Evolutionary conservation across 2,113 vertebrate species (phyloP).

Genomic region (Camarhynchus parvulus): DNA sequence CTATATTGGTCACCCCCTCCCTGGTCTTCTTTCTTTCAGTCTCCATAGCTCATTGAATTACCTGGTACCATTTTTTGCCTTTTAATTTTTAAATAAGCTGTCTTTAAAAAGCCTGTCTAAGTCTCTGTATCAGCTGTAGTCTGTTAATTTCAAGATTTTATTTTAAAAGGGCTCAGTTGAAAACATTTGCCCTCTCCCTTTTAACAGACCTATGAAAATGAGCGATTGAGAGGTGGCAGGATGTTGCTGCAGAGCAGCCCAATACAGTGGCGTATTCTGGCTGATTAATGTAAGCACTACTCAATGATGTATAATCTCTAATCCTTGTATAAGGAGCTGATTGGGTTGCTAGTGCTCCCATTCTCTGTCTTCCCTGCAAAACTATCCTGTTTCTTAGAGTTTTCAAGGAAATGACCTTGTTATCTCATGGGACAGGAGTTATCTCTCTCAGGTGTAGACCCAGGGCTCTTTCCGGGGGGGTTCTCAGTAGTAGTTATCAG

Average conservation of each 20-base stretch:
- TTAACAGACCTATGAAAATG: not conserved
- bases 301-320: not conserved
- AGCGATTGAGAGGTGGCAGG: not conserved
- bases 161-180: not conserved
- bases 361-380: not conserved
- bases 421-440: not conserved
- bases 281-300: not conserved
- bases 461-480: rapidly evolving
- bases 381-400: not conserved
- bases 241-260: not conserved
- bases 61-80: not conserved
- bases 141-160: not conserved
- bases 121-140: not conserved
- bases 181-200: not conserved
- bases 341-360: not conserved
- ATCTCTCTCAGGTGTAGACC: not conserved
- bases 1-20: rapidly evolving
- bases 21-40: not conserved
- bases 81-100: not conserved
- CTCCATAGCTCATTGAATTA: not conserved
- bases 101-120: not conserved
- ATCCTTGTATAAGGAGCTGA: not conserved
- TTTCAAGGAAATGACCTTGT: not conserved
- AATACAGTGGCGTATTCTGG: not conserved
- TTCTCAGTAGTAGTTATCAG: not conserved